Base-by-base conservation (phyloP, 2,797 vertebrate genomes). In the Botia almorhae region DNA sequence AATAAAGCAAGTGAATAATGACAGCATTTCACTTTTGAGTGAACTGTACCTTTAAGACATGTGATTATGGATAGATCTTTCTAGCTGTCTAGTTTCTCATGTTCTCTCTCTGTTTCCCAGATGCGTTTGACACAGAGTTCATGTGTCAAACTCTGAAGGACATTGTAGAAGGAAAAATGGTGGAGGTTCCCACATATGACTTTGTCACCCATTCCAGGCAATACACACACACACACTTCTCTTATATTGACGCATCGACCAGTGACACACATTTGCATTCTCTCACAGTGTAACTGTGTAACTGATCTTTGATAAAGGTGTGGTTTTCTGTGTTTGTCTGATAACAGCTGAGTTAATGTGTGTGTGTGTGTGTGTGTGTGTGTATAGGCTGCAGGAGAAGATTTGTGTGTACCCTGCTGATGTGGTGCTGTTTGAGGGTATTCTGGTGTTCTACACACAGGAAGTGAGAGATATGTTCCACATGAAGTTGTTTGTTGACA, bases 401-500 rank as follows among this genome's bases (percentile, higher is more conserved):
- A 96, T 96, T 0, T 94, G 95, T 3, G 95, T 99, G 55, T 98
- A 98, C 85, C 96, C 97, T 0, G 97, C 97, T 0, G 97, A 99
- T 0, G 97, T 99, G 0, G 96, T 99, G 8, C 94, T 99, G 50
- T 97, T 99, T 0, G 98, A 99, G 85, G 97, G 98, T 14, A 99
- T 99, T 87, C 91, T 99, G 70, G 96, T 97, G 21, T 99, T 99
- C 92, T 99, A 99, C 88, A 95, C 91, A 0, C 97, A 97, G 78
- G 94, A 95, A 88, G 96, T 99, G 77, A 91, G 97, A 2, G 96
- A 98, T 78, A 98, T 99, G 97, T 99, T 99, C 87, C 97, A 98
- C 73, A 96, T 99, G 88, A 97, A 98, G 19, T 94, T 99, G 56
- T 99, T 99, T 0, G 98, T 99, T 58, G 98, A 99, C 91, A 99